Conservation (phyloP, 1,140 invertebrate species). For the Oedothorax gibbosus region DNA sequence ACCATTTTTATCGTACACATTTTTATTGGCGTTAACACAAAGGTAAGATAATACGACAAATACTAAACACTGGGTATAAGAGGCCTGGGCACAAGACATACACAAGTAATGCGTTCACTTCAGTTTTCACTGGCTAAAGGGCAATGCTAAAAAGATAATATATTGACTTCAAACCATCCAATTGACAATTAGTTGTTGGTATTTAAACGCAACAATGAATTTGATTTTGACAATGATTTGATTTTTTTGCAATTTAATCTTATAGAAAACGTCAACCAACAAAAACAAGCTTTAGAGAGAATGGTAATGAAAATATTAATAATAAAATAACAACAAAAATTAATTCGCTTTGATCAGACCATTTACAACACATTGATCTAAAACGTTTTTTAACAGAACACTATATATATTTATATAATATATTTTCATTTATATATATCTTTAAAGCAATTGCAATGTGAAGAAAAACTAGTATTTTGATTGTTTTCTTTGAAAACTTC, state of each 20-base stretch:
- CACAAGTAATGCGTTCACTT: constrained; percentile 59
- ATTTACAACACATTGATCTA: constrained; percentile 57
- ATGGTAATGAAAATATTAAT: constrained; percentile 39
- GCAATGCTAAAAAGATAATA: constrained; percentile 56
- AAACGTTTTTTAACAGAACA: constrained; percentile 53
- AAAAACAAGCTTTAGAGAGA: constrained; percentile 45
- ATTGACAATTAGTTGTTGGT: constrained; percentile 48
- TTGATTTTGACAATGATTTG: constrained; percentile 52
- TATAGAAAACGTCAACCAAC: constrained; percentile 53
- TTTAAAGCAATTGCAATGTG: constrained; percentile 61
- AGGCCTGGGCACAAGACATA: constrained; percentile 59
- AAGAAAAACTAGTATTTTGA: constrained; percentile 60
- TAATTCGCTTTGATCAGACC: constrained; percentile 33
- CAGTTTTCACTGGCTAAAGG: constrained; percentile 57
- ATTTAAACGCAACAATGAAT: constrained; percentile 52
- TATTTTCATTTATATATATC: constrained; percentile 58
- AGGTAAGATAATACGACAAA: constrained; percentile 60
- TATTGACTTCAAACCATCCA: constrained; percentile 59
- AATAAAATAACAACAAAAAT: constrained; percentile 51
- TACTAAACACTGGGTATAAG: constrained; percentile 60
- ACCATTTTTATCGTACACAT: constrained; percentile 48
- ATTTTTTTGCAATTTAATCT: constrained; percentile 51
- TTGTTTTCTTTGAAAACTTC: constrained; percentile 60
- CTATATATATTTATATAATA: constrained; percentile 61
- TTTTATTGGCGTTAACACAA: constrained; percentile 61